Evolutionary conservation across 2,797 vertebrate species (phyloP), one percentile per base, ranked within the genome.

Genomic region (Mareca penelope): DNA sequence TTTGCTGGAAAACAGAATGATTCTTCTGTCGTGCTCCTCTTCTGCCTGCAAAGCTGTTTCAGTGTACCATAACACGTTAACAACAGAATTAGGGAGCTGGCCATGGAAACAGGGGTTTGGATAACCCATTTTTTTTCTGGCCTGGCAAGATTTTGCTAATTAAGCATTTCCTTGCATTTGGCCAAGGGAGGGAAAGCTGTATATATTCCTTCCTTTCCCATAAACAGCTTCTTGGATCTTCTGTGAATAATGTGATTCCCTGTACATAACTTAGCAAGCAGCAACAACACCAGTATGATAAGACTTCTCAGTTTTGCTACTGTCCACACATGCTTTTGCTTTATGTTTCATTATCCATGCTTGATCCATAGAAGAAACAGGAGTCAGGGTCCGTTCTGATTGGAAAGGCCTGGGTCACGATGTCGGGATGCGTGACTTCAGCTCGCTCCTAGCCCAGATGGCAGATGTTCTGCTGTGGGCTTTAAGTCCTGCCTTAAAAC

Each of bases 1-100:
- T 76, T 76, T 84, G 46, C 73, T 92, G 63, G 84, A 94, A 88
- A 69, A 31, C 70, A 72, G 69, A 87, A 82, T 22, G 57, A 86
- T 64, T 55, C 33, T 89, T 76, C 80, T 89, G 26, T 71, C 4
- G 0, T 59, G 28, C 31, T 71, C 17, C 7, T 63, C 22, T 71
- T 76, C 46, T 40, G 26, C 40, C 57, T 80, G 37, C 69, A 91
- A 70, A 81, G 78, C 15, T 87, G 44, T 57, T 95, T 73, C 53
- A 80, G 44, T 55, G 42, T 22, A 19, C 14, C 7, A 10, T 64
- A 53, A 61, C 60, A 73, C 9, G 19, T 33, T 82, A 79, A 75
- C 39, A 53, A 55, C 31, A 72, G 76, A 88, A 80, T 4, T 26
- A 9, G 21, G 21, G 33, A 64, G 24, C 37, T 64, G 60, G 31